Percentiles rank a stretch among this genome's conserved stretches.
Evolutionary conservation across 23 tunicate genomes (phyloP).

Genomic region (Phallusia fumigata): DNA sequence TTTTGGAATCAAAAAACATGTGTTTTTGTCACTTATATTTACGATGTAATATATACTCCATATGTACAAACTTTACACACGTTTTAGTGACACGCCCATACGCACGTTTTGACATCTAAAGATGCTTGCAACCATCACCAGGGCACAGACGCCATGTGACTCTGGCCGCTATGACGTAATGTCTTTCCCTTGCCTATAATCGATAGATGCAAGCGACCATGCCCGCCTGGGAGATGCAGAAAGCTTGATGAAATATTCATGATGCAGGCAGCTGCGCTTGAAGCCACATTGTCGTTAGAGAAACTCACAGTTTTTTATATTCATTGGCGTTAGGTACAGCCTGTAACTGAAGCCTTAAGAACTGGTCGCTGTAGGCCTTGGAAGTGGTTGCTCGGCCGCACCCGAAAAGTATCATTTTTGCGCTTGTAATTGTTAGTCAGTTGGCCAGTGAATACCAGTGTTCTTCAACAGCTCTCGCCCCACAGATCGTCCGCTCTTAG

Average conservation of each 20-base stretch:
- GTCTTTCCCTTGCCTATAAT: not conserved
- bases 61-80: too few species aligned
- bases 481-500: not conserved
- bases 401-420: not conserved
- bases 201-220: not conserved
- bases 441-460: not conserved
- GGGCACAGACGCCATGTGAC: too few species aligned
- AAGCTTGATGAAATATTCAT: not conserved
- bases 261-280: not conserved
- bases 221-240: not conserved
- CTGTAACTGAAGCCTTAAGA: not conserved
- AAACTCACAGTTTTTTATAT: not conserved
- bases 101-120: too few species aligned
- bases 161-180: not conserved
- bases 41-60: too few species aligned
- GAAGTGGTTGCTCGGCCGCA: too few species aligned
- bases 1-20: too few species aligned
- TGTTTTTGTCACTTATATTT: too few species aligned
- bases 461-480: not conserved
- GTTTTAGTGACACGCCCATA: too few species aligned
- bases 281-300: not conserved
- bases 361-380: not conserved
- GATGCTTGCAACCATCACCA: too few species aligned
- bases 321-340: not conserved
- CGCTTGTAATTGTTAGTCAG: not conserved